Conservation (phyloP, 2,113 vertebrate species). For the Amblyopsis rosae region DNA sequence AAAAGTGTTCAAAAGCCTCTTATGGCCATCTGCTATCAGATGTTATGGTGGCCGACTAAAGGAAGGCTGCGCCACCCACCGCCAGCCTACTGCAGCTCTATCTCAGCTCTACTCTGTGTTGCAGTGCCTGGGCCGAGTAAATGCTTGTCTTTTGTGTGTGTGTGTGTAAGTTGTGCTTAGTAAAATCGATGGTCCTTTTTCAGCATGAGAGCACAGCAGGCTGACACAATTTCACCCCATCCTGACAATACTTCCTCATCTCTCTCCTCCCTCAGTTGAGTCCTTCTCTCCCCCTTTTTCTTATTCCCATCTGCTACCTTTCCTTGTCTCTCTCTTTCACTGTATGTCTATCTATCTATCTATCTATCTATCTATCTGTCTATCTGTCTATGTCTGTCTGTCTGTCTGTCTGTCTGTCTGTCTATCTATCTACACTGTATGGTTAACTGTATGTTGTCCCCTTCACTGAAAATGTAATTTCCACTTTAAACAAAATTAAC, state of each 20-base stretch:
- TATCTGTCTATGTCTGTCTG: not conserved
- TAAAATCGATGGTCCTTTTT: not conserved
- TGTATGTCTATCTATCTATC: not conserved
- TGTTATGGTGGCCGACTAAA: no score
- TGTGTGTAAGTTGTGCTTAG: not conserved
- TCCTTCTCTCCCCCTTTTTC: not conserved
- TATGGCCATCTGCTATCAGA: no score
- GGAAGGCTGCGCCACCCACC: no score
- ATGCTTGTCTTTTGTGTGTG: not conserved
- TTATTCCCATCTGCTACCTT: not conserved
- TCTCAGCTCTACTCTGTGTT: no score
- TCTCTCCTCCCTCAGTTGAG: no score
- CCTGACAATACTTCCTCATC: no score
- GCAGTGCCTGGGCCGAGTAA: not conserved
- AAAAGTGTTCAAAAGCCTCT: no score
- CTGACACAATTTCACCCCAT: not conserved
- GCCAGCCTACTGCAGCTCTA: no score
- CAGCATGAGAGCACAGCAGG: not conserved
- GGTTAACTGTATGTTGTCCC: conserved; percentile 31
- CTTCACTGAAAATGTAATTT: conserved; percentile 52
- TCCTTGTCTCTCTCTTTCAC: not conserved
- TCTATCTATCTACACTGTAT: no score
- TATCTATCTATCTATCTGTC: not conserved
- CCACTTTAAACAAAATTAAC: conserved; percentile 18
- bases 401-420: no score